A percentile compares a stretch with the other conserved stretches of the same genome.
Evolutionary conservation across 2,797 vertebrate genomes (phyloP).

Genomic region (Halcyon badia): DNA sequence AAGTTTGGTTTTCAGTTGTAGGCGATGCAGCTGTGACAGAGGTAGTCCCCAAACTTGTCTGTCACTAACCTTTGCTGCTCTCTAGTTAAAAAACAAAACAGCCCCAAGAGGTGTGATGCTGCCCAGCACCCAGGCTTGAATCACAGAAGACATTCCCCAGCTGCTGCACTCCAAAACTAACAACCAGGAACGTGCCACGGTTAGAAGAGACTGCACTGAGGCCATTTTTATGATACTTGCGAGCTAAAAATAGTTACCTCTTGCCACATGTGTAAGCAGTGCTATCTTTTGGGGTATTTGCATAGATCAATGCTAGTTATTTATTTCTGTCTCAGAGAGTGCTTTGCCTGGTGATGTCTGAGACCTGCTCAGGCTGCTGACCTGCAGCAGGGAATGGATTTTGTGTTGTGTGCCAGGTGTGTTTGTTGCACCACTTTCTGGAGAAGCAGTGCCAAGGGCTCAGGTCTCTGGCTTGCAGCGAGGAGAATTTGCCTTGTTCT

Average conservation of each 20-base stretch:
- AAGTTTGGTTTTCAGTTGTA: neutral
- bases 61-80: neutral
- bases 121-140: neutral
- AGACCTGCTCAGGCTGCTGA: neutral
- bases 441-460: neutral
- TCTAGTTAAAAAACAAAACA: neutral
- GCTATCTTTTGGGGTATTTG: neutral
- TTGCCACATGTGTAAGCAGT: neutral
- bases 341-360: neutral
- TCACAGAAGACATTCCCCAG: accelerated
- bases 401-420: neutral
- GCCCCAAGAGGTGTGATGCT: neutral
- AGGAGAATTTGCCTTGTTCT: neutral
- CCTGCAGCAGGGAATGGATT: neutral
- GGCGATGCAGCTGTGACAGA: neutral
- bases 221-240: neutral
- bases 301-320: neutral
- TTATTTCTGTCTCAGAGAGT: neutral
- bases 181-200: accelerated
- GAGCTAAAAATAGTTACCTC: neutral
- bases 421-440: neutral
- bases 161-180: neutral
- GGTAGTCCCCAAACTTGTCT: neutral
- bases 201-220: neutral
- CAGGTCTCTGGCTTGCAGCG: neutral